These are phyloP conservation scores for Temnothorax ravouxi DNA, from an alignment of 2,888 invertebrate species.

Conservation along the genomic window DNA sequence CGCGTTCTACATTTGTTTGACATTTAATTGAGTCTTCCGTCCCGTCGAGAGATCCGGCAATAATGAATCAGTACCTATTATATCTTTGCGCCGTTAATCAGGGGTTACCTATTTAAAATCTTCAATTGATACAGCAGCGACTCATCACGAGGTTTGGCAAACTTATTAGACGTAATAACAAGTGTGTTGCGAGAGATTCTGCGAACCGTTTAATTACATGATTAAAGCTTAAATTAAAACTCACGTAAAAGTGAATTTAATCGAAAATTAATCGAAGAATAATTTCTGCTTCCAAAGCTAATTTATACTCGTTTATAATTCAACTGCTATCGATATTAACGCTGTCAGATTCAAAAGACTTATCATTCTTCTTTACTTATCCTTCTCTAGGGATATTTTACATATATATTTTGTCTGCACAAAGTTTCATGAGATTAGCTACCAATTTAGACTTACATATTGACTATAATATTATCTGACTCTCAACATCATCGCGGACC, in stretches of 20 bases:
- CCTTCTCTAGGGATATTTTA: background rate
- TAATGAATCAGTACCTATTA: background rate
- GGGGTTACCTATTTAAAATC: background rate
- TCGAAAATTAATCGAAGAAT: background rate
- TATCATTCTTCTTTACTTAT: background rate
- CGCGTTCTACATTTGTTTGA: conserved; percentile 62
- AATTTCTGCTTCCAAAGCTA: background rate
- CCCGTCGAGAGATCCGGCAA: background rate
- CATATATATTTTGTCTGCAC: background rate
- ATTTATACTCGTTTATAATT: background rate
- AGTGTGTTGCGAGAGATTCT: background rate
- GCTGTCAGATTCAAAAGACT: background rate
- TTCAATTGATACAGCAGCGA: background rate
- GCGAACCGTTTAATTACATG: background rate
- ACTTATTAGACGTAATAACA: background rate
- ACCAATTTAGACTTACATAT: background rate
- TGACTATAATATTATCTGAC: background rate
- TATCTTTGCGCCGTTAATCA: background rate
- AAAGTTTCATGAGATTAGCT: background rate
- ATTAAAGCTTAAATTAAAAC: background rate
- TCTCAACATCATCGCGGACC: background rate
- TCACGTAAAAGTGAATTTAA: conserved; percentile 2
- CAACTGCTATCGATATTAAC: background rate
- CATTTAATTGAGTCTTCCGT: conserved; percentile 65
- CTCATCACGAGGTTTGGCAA: background rate